These are phyloP conservation scores for western clawed frog (Xenopus tropicalis) DNA, from an alignment of 2,113 vertebrate species.

Conservation along the genomic window DNA sequence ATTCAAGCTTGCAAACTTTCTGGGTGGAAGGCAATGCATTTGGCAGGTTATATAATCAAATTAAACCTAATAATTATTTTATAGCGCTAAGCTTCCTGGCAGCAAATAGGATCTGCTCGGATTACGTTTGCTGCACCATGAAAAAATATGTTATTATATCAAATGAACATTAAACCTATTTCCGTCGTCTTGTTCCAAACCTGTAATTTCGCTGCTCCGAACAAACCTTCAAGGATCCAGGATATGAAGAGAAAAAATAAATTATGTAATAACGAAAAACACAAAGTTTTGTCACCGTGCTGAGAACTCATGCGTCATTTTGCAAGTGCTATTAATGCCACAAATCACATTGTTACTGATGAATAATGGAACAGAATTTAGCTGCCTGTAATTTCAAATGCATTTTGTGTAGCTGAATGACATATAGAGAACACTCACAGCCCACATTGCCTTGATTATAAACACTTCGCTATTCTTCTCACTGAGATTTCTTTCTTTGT, in stretches of 20 bases:
- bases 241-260: background rate
- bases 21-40: background rate
- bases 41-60: background rate
- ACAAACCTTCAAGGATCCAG: slow-evolving; percentile 2
- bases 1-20: background rate
- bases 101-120: background rate
- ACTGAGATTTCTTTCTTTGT: too few relatives aligned
- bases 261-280: background rate
- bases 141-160: too few relatives aligned
- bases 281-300: background rate
- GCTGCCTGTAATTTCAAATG: slow-evolving; percentile 33
- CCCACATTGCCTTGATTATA: slow-evolving; percentile 1
- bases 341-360: slow-evolving; percentile 15
- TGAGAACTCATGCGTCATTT: slow-evolving; percentile 1
- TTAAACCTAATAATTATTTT: background rate
- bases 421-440: slow-evolving; percentile 19
- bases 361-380: slow-evolving; percentile 31
- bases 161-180: too few relatives aligned
- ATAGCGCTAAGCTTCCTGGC: background rate
- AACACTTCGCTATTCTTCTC: too few relatives aligned
- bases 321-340: slow-evolving; percentile 21
- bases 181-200: too few relatives aligned
- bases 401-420: slow-evolving; percentile 25
- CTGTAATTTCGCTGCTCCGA: background rate
- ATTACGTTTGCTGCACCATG: too few relatives aligned